Percentiles rank a stretch among this genome's conserved stretches.
These are phyloP conservation scores for Sabellastarte sp. DNA, from an alignment of 2,888 invertebrate species.

Conservation along the genomic window DNA sequence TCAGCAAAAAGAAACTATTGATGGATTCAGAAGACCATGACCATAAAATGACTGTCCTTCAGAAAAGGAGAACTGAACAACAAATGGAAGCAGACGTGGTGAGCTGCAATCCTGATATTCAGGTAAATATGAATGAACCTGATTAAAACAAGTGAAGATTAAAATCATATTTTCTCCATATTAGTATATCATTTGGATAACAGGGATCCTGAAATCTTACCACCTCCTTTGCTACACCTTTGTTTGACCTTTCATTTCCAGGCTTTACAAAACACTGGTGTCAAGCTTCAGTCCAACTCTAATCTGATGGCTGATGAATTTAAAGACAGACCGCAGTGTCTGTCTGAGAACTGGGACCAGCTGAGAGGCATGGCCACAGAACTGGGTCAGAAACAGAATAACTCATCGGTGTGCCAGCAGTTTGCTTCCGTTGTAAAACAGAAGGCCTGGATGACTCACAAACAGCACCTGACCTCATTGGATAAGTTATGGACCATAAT, in stretches of 20 bases:
- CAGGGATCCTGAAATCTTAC: too few relatives aligned
- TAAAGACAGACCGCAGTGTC: constrained; percentile 63
- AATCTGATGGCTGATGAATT: constrained; percentile 56
- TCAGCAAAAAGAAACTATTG: constrained; percentile 90
- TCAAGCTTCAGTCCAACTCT: constrained; percentile 85
- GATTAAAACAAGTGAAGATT: too few relatives aligned
- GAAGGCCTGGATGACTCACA: constrained; percentile 95
- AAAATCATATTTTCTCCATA: too few relatives aligned
- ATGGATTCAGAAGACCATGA: constrained; percentile 98
- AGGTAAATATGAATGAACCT: too few relatives aligned
- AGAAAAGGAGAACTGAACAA: constrained; percentile 97
- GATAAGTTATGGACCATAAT: constrained; percentile 98
- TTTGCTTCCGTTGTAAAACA: constrained; percentile 98
- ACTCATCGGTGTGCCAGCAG: constrained; percentile 94
- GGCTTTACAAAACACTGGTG: constrained; percentile 69
- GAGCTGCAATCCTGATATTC: constrained; percentile 97
- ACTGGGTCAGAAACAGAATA: constrained; percentile 89
- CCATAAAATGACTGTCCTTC: constrained; percentile 94
- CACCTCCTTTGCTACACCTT: too few relatives aligned
- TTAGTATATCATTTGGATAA: too few relatives aligned
- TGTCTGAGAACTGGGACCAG: constrained; percentile 82
- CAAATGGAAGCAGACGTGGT: constrained; percentile 95
- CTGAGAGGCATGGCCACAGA: constrained; percentile 66
- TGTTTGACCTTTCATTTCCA: too few relatives aligned
- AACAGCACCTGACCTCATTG: constrained; percentile 88